Conservation (phyloP, 64 coral and sea anemone species). For the Pocillopora damicornis region DNA sequence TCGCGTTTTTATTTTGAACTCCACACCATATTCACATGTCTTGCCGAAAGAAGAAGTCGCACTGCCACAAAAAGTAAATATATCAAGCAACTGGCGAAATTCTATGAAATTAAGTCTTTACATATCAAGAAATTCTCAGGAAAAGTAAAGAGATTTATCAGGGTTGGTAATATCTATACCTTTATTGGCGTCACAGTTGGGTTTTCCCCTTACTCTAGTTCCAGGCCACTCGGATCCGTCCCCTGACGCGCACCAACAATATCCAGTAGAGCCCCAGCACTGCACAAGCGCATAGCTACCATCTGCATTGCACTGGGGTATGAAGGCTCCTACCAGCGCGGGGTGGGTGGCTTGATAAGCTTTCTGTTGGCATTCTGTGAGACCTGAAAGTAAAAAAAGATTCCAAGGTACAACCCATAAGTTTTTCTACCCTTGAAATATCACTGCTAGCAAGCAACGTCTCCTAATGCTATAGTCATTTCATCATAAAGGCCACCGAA, state of each 20-base stretch:
- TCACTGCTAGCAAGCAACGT: no score
- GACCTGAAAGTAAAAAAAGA: conserved; percentile 29
- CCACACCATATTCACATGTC: no score
- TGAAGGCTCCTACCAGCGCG: conserved; percentile 49
- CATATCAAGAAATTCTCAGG: no score
- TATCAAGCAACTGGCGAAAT: no score
- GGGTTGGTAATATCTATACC: background rate
- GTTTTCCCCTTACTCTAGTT: conserved; percentile 66
- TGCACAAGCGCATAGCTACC: conserved; percentile 70
- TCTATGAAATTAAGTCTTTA: no score
- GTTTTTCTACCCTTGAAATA: background rate
- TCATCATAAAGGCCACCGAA: no score
- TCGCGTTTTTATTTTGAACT: no score
- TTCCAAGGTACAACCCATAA: background rate
- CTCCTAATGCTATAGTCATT: no score
- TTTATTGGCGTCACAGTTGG: conserved; percentile 33
- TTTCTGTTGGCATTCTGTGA: conserved; percentile 77
- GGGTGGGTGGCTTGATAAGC: conserved; percentile 43
- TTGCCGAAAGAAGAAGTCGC: no score
- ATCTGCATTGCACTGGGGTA: conserved; percentile 69
- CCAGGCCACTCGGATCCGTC: conserved; percentile 83
- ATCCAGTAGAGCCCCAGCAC: conserved; percentile 76
- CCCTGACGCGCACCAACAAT: conserved; percentile 75
- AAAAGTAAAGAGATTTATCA: no score
- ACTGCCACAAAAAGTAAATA: no score